These are phyloP conservation scores for Sebastes flavidus DNA, from an alignment of 2,797 vertebrate species.

Conservation along the genomic window DNA sequence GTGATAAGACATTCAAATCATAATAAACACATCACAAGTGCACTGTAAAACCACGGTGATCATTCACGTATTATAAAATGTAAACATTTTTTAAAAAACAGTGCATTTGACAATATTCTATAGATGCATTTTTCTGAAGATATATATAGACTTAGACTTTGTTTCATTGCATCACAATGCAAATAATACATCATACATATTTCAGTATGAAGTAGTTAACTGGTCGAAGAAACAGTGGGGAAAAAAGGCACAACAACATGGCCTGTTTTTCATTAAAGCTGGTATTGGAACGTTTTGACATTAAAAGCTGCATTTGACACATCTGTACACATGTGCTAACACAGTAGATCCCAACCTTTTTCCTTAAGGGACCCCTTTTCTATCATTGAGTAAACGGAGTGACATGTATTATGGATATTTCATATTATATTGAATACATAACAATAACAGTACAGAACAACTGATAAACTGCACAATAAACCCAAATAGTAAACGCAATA, in stretches of 20 bases:
- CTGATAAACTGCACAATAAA: too few relatives aligned
- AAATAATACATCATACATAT: background rate
- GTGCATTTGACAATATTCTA: background rate
- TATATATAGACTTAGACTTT: background rate
- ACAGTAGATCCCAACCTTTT: too few relatives aligned
- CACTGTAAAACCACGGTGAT: background rate
- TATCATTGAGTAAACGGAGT: too few relatives aligned
- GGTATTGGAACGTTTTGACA: constrained; percentile 19
- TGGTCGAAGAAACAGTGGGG: background rate
- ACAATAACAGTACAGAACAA: too few relatives aligned
- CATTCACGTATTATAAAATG: constrained; percentile 12
- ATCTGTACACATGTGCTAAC: background rate
- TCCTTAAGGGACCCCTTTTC: too few relatives aligned
- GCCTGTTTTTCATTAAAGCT: constrained; percentile 11
- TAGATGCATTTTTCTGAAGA: background rate
- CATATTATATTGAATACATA: too few relatives aligned
- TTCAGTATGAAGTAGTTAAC: background rate
- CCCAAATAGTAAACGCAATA: too few relatives aligned
- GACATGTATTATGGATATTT: too few relatives aligned
- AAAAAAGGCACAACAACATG: background rate
- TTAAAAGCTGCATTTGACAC: constrained; percentile 11
- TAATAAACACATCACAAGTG: background rate
- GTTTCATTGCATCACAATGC: background rate
- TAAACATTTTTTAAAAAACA: constrained; percentile 6
- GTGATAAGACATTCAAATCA: background rate